Conservation (phyloP, 2,113 vertebrate genomes). For the Campylorhamphus procurvoides region DNA sequence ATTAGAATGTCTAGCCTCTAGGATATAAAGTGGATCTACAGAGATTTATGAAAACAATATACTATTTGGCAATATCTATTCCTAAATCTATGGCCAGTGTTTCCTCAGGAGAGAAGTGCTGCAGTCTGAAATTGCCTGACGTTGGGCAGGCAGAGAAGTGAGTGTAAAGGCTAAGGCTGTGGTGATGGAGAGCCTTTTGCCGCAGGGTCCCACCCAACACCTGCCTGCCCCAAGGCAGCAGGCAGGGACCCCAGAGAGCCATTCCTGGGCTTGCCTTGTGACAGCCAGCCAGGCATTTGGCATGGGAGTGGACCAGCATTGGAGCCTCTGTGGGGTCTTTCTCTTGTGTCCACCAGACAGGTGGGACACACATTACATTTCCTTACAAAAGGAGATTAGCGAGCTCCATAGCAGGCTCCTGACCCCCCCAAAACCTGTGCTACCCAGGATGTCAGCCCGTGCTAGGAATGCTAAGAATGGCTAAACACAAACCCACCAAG, state of each 20-base stretch:
- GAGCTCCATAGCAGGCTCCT: neutral
- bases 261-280: accelerated
- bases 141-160: neutral
- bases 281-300: neutral
- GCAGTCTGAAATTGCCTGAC: conserved; percentile 32
- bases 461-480: neutral
- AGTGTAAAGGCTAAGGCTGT: neutral
- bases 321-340: neutral
- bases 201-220: accelerated
- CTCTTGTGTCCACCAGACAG: accelerated
- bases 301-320: accelerated
- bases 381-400: accelerated
- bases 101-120: conserved; percentile 50
- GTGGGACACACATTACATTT: accelerated
- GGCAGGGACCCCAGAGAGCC: neutral
- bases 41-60: conserved; percentile 72
- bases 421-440: neutral
- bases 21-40: conserved; percentile 50
- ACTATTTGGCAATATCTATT: conserved; percentile 67
- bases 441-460: neutral
- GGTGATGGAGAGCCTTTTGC: neutral
- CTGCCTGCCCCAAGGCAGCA: neutral
- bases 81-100: conserved; percentile 55
- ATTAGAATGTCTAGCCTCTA: conserved; percentile 65
- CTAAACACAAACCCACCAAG: neutral